Percentiles rank a stretch among this genome's conserved stretches.
These are phyloP conservation scores for Eubucco bourcierii DNA, from an alignment of 2,113 vertebrate genomes.

Conservation along the genomic window DNA sequence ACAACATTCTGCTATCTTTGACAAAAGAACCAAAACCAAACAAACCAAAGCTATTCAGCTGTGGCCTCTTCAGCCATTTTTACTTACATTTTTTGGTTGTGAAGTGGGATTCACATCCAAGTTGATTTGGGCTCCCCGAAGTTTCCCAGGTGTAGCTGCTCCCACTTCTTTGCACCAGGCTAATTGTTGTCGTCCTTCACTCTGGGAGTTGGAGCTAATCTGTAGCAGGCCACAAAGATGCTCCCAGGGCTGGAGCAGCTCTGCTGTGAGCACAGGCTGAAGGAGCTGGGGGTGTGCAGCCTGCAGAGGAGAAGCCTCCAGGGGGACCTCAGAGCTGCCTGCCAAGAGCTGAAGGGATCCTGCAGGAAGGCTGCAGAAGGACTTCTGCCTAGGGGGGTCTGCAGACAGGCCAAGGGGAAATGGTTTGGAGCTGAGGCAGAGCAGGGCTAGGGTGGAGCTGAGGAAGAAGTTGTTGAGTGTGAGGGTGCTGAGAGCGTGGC, in stretches of 20 bases:
- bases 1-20: neutral
- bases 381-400: no score
- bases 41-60: neutral
- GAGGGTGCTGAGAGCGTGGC: neutral
- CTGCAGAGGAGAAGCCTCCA: no score
- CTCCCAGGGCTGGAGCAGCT: no score
- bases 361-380: no score
- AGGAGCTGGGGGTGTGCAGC: no score
- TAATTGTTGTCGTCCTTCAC: neutral
- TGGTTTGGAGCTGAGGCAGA: neutral
- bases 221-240: no score
- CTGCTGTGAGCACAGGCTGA: no score
- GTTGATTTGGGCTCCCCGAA: neutral
- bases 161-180: neutral
- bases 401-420: no score
- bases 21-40: neutral
- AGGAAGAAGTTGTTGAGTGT: neutral
- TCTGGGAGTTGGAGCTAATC: neutral
- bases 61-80: neutral
- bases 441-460: neutral
- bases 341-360: no score
- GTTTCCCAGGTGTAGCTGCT: no score
- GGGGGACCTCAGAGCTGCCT: no score
- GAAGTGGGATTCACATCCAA: neutral
- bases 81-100: neutral